Conservation (phyloP, 37 sponge, comb jelly and placozoan species). For the Amphimedon queenslandica region DNA sequence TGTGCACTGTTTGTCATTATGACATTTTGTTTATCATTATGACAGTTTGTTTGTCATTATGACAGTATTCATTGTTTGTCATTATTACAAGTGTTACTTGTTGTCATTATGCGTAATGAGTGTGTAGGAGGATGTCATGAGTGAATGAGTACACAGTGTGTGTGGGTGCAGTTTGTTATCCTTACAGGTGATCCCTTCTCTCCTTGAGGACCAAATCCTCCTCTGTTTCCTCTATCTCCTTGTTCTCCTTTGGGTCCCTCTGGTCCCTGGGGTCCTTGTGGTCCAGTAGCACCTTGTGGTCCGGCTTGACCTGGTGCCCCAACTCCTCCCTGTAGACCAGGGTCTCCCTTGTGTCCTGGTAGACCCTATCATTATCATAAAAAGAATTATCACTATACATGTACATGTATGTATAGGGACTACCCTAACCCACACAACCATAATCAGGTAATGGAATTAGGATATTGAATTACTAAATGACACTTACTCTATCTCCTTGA, state of each 20-base stretch:
- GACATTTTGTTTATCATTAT: too few relatives aligned
- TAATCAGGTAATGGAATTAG: not conserved
- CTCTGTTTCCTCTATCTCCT: slow-evolving; percentile 28
- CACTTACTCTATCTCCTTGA: slow-evolving; percentile 34
- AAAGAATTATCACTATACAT: too few relatives aligned
- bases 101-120: too few relatives aligned
- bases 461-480: not conserved
- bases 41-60: too few relatives aligned
- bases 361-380: too few relatives aligned
- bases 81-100: too few relatives aligned
- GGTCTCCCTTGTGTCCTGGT: slow-evolving; percentile 38
- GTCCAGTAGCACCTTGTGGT: slow-evolving; percentile 47
- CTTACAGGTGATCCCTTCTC: slow-evolving; percentile 53
- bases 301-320: slow-evolving; percentile 63
- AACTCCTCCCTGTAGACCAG: slow-evolving; percentile 31
- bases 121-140: not conserved
- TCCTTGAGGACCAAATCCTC: slow-evolving; percentile 35
- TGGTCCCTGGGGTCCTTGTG: slow-evolving; percentile 41
- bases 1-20: too few relatives aligned
- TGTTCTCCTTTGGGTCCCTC: slow-evolving; percentile 55
- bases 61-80: too few relatives aligned
- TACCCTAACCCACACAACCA: too few relatives aligned
- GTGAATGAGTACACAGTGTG: not conserved
- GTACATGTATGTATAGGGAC: too few relatives aligned
- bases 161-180: too few relatives aligned